Base-by-base conservation (phyloP, 1,140 invertebrate genomes). In the Solenopsis invicta region DNA sequence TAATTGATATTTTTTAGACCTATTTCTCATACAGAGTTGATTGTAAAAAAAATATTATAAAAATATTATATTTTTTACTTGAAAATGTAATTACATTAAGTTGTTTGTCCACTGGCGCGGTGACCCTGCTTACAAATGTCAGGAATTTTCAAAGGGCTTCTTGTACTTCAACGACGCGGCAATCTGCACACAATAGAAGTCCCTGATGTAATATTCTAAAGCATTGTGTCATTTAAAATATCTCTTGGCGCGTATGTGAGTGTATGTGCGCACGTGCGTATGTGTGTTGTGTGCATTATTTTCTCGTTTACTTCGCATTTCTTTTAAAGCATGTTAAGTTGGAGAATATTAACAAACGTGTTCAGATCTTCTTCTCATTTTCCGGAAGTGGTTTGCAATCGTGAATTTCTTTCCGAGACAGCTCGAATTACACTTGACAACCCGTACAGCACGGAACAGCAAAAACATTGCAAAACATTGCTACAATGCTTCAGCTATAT, bases 101-200 rank as follows among this genome's bases (percentile, higher is more conserved):
- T 41, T 41, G 41, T 41, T 41, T 41, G 8, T 41, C 8, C 41
- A 41, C 41, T 41, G 41, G 41, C 5, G 41, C 41, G 41, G 41
- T 41, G 41, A 41, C 41, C 41, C 41, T 69, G 54, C 69, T 41
- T 29, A 6, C 52, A 71, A 67, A 54, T 71, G 50, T 81, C 48
- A 45, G 48, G 48, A 56, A 41, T 41, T 69, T 69, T 69, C 37
- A 45, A 69, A 54, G 77, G 29, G 16, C 77, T 71, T 81, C 64
- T 54, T 71, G 13, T 41, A 81, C 34, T 52, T 52, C 12, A 67
- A 69, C n/a, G 24, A 78, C 18, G 62, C 41, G 12, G 29, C 34
- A 21, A 81, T 81, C n/a, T 37, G 21, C 48, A 41, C 13, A 18
- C 59, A 29, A 61, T 12, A 18, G 48, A 71, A 71, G 48, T 56